Evolutionary conservation across 2,797 vertebrate species (phyloP), one percentile per base, ranked within the genome.

Genomic region (Notoglanidium macrostoma): DNA sequence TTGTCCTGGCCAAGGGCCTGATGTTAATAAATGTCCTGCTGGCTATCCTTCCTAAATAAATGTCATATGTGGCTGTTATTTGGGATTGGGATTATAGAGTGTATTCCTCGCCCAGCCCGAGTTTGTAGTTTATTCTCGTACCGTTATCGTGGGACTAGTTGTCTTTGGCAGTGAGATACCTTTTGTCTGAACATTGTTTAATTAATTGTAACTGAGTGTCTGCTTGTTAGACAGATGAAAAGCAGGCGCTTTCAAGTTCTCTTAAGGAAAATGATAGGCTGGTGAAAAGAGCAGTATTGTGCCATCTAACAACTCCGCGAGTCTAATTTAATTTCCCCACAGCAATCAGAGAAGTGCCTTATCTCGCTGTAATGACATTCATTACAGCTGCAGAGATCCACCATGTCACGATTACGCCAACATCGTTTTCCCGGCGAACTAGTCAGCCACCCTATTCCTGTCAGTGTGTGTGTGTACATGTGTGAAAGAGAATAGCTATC

Each of bases 391-490:
- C 88, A 65, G 85, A 93, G 87, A 92, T 91, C 91, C 90, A 87
- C 88, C 85, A 68, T 90, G 92, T 93, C 91, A 91, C 89, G 82
- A 86, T 85, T 89, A 88, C 85, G 84, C 88, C 90, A 89, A 86
- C 29, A 90, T 87, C 73, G 35, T 87, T 91, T 90, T 89, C 77
- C 80, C 76, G 81, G 61, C 88, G 84, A 40, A 83, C 86, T 87
- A 81, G 74, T 91, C 92, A 57, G 61, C 35, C 40, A 40, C 26
- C 87, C 83, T 85, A 54, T 12, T 26, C 67, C 91, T 94, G 90
- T 93, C 92, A 92, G 86, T 19, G 23, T 32, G 61, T 67, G n/a
- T 83, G 57, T 61, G 54, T 32, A 14, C 10, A 29, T 32, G 44
- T 87, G 84, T 88, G 92, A 91, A 63, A 15, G 23, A 70, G 91